Conservation (phyloP, 2,888 invertebrate genomes). For the Agonopterix heracliana region DNA sequence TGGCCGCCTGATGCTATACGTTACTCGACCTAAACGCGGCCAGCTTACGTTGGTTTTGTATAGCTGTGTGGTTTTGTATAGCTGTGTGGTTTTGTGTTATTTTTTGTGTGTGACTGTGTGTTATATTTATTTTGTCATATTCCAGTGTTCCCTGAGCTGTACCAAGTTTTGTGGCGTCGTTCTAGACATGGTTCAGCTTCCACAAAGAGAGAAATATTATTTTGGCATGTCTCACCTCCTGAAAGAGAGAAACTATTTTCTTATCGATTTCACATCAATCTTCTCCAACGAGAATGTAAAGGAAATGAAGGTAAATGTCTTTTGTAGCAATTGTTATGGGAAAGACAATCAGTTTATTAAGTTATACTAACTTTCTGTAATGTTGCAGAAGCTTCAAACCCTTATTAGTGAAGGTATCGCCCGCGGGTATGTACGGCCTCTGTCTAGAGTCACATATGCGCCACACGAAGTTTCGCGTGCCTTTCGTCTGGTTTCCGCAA, state of each 20-base stretch:
- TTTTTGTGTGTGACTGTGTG: too few species aligned
- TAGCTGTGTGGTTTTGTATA: too few species aligned
- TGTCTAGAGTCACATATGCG: slow-evolving; percentile 35
- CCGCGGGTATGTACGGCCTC: slow-evolving; percentile 42
- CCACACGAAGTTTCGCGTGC: slow-evolving; percentile 35
- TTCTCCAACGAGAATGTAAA: not conserved
- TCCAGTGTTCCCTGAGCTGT: not conserved
- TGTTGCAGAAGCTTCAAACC: slow-evolving; percentile 27
- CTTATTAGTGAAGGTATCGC: slow-evolving; percentile 41
- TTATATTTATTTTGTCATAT: too few species aligned
- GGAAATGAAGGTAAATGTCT: not conserved
- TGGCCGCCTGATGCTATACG: too few species aligned
- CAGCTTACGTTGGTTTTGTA: too few species aligned
- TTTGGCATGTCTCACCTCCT: not conserved
- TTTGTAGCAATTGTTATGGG: too few species aligned
- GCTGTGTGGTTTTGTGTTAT: too few species aligned
- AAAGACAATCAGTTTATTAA: too few species aligned
- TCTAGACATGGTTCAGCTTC: not conserved
- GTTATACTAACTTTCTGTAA: too few species aligned
- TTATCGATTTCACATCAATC: not conserved
- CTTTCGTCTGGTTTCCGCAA: slow-evolving; percentile 35
- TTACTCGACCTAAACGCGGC: too few species aligned
- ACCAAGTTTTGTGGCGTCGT: not conserved
- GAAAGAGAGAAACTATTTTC: not conserved
- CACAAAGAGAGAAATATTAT: not conserved